These are phyloP conservation scores for Delichon dasypus DNA, from an alignment of 2,797 vertebrate genomes.

Conservation along the genomic window DNA sequence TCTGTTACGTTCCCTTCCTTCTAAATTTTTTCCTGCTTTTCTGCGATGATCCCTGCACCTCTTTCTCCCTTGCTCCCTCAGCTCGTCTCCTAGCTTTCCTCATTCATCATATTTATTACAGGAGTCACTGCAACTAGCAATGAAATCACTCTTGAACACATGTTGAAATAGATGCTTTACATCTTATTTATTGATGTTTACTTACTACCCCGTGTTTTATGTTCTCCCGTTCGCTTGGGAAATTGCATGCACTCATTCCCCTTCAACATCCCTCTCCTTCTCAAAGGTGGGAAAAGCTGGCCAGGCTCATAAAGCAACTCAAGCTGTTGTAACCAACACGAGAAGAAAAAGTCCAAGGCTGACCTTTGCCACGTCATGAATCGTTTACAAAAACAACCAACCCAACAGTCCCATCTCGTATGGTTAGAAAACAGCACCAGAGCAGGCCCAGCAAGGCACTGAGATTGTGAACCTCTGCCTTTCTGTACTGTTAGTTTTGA, in stretches of 20 bases:
- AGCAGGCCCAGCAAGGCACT: neutral
- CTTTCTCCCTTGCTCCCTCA: neutral
- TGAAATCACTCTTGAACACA: neutral
- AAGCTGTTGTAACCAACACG: neutral
- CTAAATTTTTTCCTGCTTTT: neutral
- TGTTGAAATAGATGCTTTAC: constrained; percentile 7
- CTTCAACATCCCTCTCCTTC: neutral
- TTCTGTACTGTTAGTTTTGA: neutral
- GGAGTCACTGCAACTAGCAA: neutral
- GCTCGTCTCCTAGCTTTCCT: neutral
- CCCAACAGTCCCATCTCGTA: neutral
- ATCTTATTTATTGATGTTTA: constrained; percentile 1
- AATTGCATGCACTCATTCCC: neutral
- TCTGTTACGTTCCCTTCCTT: neutral
- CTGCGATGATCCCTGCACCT: neutral
- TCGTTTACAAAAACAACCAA: neutral
- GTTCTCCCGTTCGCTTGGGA: neutral
- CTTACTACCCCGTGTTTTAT: neutral
- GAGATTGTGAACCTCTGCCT: neutral
- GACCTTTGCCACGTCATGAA: neutral
- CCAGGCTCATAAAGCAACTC: neutral
- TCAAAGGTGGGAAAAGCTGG: neutral
- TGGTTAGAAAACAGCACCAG: neutral
- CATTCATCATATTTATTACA: neutral
- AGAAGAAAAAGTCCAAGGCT: neutral